These are phyloP conservation scores for Prunella strophiata DNA, from an alignment of 2,797 vertebrate genomes.

Conservation along the genomic window DNA sequence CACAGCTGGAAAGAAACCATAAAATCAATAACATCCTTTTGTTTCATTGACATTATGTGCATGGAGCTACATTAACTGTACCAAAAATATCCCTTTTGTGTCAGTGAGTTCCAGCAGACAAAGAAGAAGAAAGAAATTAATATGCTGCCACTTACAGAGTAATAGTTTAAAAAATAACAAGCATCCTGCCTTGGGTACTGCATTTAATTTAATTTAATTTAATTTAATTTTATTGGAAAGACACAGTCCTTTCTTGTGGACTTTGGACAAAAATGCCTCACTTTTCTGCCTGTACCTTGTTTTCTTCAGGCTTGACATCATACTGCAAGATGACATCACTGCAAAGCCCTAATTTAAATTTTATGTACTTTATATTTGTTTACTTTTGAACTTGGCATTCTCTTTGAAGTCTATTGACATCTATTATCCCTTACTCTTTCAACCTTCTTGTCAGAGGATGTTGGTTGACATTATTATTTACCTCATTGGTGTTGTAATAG, in stretches of 20 bases:
- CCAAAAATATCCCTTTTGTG: neutral
- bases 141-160: neutral
- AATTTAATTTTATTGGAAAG: neutral
- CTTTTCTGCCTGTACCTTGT: neutral
- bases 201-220: neutral
- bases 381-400: neutral
- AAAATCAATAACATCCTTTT: neutral
- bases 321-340: neutral
- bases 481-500: neutral
- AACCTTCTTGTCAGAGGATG: neutral
- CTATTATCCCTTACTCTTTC: neutral
- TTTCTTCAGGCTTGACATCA: neutral
- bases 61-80: neutral
- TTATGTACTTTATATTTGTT: slow-evolving; percentile 2
- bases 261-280: neutral
- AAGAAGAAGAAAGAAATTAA: neutral
- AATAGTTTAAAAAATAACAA: neutral
- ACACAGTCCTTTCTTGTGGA: neutral
- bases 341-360: neutral
- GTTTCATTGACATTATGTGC: neutral
- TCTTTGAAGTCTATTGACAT: neutral
- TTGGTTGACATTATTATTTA: slow-evolving; percentile 10
- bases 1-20: neutral
- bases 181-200: neutral
- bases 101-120: neutral